phyloP scores from a whole-genome alignment of 2,888 invertebrate genomes.

The Perizoma affinitatum region DNA sequence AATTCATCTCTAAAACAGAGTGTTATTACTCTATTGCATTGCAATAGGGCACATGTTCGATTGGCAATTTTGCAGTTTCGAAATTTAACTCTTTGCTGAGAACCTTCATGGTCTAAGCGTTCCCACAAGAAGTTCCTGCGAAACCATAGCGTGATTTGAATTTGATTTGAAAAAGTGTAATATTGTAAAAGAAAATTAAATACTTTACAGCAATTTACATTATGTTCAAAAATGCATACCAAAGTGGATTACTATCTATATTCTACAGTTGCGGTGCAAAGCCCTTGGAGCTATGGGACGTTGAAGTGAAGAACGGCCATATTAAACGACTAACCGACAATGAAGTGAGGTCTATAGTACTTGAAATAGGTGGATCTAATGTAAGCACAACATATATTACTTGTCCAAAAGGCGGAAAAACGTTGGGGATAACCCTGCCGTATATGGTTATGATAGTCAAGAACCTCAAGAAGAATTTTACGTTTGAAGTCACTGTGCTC shows the following conservation, averaged over 20 bases:
- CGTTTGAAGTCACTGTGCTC: slow-evolving; percentile 92
- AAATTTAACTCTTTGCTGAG: too few relatives aligned
- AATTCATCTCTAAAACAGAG: too few relatives aligned
- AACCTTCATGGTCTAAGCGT: too few relatives aligned
- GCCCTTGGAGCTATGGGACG: slow-evolving; percentile 81
- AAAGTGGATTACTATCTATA: slow-evolving; percentile 81
- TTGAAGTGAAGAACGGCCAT: slow-evolving; percentile 25
- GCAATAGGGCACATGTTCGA: too few relatives aligned
- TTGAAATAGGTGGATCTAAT: slow-evolving; percentile 98
- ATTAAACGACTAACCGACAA: slow-evolving; percentile 87
- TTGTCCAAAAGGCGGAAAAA: slow-evolving; percentile 94
- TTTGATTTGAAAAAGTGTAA: too few relatives aligned
- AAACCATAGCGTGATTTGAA: background rate
- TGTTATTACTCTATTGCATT: too few relatives aligned
- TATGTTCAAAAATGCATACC: slow-evolving; percentile 83
- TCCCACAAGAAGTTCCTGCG: too few relatives aligned
- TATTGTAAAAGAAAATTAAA: background rate
- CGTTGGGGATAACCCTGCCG: slow-evolving; percentile 97
- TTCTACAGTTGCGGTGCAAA: slow-evolving; percentile 82
- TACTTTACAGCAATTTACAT: background rate
- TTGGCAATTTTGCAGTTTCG: too few relatives aligned
- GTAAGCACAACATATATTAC: slow-evolving; percentile 97
- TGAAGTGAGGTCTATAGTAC: slow-evolving; percentile 96
- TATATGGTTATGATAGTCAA: slow-evolving; percentile 98
- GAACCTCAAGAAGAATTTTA: slow-evolving; percentile 98